Evolutionary conservation across 1,140 invertebrate species (phyloP).

Genomic region (Neelides sp.): DNA sequence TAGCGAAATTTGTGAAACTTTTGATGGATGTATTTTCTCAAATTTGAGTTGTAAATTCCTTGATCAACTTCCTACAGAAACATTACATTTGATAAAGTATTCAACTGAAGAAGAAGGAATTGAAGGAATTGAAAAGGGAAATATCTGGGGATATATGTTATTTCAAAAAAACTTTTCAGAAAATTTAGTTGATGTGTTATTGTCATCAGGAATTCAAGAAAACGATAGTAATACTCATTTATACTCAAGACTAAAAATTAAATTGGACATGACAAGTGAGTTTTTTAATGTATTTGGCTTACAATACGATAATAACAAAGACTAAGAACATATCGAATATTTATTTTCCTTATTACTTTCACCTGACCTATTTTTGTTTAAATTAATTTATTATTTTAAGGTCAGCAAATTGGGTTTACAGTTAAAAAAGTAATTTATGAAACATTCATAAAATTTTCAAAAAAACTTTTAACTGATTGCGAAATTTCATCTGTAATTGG

Average conservation of each 20-base stretch:
- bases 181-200: conserved; percentile 55
- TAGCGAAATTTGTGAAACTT: conserved; percentile 37
- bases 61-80: conserved; percentile 44
- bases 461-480: conserved; percentile 9
- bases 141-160: conserved; percentile 71
- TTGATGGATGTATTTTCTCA: conserved; percentile 49
- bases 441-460: neutral
- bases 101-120: conserved; percentile 47
- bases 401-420: neutral
- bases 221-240: conserved; percentile 60
- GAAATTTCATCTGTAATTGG: neutral
- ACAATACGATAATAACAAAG: no score
- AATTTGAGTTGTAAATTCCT: conserved; percentile 61
- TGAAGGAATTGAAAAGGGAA: conserved; percentile 53
- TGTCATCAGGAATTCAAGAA: conserved; percentile 50
- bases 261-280: conserved; percentile 84
- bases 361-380: no score
- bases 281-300: no score
- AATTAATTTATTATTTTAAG: neutral
- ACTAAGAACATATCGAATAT: no score
- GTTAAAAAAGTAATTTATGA: neutral
- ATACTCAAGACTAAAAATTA: conserved; percentile 64
- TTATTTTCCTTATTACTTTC: no score
- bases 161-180: conserved; percentile 75
- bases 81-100: conserved; percentile 44